phyloP scores from a whole-genome alignment of 2,888 invertebrate genomes.

The Augiades crinisus region DNA sequence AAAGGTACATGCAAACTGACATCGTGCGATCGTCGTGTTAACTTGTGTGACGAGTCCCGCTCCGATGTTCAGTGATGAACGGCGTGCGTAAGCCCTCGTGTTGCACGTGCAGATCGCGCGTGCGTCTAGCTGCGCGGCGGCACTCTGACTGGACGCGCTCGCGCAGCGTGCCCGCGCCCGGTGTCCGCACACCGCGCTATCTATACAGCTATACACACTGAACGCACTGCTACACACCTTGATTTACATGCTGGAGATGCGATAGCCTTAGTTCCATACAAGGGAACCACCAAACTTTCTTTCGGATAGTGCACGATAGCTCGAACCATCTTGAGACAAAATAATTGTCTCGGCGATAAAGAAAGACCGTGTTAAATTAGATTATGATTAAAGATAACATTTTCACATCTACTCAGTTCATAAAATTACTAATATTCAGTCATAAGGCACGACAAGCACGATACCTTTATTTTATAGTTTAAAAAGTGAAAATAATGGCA shows the following conservation, averaged over 20 bases:
- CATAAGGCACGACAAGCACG: not conserved
- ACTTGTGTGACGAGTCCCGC: conserved; percentile 41
- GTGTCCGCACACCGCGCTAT: conserved; percentile 69
- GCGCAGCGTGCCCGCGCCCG: conserved; percentile 70
- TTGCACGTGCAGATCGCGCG: conserved; percentile 70
- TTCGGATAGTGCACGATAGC: conserved; percentile 28
- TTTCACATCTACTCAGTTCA: too few species aligned
- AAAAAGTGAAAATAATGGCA: not conserved
- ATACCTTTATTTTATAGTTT: too few species aligned
- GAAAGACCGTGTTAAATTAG: conserved; percentile 1
- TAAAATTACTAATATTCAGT: too few species aligned
- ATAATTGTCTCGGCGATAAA: not conserved
- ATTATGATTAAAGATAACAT: not conserved
- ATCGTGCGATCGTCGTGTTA: conserved; percentile 54
- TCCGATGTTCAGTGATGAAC: conserved; percentile 61
- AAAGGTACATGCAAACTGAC: conserved; percentile 83
- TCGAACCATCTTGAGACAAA: conserved; percentile 5
- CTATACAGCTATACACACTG: conserved; percentile 50
- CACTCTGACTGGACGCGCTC: conserved; percentile 80
- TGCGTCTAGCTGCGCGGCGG: conserved; percentile 79
- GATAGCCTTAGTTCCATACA: conserved; percentile 35
- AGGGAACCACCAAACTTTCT: conserved; percentile 33
- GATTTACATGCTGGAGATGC: conserved; percentile 58
- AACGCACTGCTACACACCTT: conserved; percentile 65
- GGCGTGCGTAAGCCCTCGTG: conserved; percentile 37